Evolutionary conservation across 2,113 vertebrate species (phyloP), one percentile per base, ranked within the genome.

Genomic region (Notothenia coriiceps): DNA sequence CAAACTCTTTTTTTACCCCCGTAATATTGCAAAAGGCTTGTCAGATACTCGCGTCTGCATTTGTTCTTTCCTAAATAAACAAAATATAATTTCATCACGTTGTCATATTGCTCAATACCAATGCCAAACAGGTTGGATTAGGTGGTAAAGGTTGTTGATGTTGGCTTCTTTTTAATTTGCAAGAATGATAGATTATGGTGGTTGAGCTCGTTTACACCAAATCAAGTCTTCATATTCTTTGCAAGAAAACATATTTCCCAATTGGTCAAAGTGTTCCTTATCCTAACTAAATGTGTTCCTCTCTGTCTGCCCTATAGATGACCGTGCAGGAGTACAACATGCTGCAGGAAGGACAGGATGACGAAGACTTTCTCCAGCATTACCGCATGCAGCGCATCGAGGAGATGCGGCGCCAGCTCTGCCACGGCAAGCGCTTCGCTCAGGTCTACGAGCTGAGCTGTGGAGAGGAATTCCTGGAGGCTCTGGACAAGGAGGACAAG

Each of bases 341-440:
- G 90, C 90, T 97, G 70, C 95, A 95, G 43, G 94, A 96, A 0
- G 94, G 95, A 0, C 92, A 95, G 3, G 98, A 99, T 0, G 98
- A 99, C 0, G 97, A 99, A 86, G 96, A 95, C 0, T 99, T 99
- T 84, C 87, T 99, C 33, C 96, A 97, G 93, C 96, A 96, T 47
- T 99, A 99, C 93, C 95, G 98, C n/a, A 95, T 96, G 92, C 98
- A 99, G 94, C 95, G 98, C 43, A 99, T 99, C 77, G 97, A 98
- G 66, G 96, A 99, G 90, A 99, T 99, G 98, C 95, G 95, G 14
- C 95, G 94, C 70, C 98, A 98, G 93, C 77, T 99, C 56, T 96
- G 94, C 80, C 94, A 93, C 0, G 96, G 96, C 29, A 97, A 96
- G 65, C 96, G 96, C 0, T 99, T 98, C 46, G 96, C 95, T 51